Percentiles rank a stretch among this genome's conserved stretches.
phyloP scores from a whole-genome alignment of 2,113 vertebrate genomes.

The Macrotus californicus region DNA sequence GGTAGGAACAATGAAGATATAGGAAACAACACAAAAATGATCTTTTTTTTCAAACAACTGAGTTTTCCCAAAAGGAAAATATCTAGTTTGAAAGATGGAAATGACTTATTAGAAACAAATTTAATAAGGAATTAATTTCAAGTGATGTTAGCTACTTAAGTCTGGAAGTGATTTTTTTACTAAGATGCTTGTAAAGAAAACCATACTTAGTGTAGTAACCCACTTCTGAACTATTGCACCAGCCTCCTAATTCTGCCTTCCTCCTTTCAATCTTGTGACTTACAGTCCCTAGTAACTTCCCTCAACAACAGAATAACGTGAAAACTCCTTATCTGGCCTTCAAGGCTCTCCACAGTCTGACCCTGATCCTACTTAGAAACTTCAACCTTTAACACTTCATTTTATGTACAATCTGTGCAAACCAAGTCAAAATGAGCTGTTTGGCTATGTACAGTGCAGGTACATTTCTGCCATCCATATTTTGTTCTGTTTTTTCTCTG shows the following conservation, averaged over 20 bases:
- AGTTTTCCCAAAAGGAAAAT: neutral
- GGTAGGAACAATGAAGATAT: neutral
- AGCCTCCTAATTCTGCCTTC: neutral
- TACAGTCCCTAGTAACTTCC: neutral
- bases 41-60: neutral
- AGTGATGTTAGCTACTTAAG: neutral
- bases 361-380: neutral
- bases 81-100: neutral
- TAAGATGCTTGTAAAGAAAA: constrained; percentile 12
- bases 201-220: neutral
- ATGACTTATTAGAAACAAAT: neutral
- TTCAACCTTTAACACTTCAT: neutral
- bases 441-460: neutral
- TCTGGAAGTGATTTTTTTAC: neutral
- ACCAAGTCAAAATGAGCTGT: neutral
- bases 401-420: neutral
- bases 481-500: neutral
- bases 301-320: neutral
- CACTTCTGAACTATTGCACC: neutral
- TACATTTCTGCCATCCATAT: neutral
- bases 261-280: neutral
- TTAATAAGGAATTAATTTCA: constrained; percentile 38
- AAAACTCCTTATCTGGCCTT: neutral
- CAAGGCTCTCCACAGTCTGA: neutral
- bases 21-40: neutral